Base-by-base conservation (phyloP, 64 coral and sea anemone genomes). In the Actinia tenebrosa region DNA sequence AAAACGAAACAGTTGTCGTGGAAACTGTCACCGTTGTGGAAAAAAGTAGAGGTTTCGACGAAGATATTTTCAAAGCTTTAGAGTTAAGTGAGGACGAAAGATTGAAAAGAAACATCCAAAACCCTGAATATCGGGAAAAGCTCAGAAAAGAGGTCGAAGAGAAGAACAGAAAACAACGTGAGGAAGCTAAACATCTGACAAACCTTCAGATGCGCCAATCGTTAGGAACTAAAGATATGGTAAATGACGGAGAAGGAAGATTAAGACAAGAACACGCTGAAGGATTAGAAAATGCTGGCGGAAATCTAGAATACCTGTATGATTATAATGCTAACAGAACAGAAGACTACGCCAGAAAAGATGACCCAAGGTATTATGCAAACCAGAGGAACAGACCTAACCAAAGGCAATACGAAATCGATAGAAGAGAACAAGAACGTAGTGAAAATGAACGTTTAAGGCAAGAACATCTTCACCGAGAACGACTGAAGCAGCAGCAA, bases 141-240 rank as follows among this genome's bases (percentile, higher is more conserved):
- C 78, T 93, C 20, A 89, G 94, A 30, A 97, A 93, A 22, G 94
- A 97, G 72, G 83, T 97, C 26, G 92, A 93, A 78, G 91, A 97
- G 69, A 90, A 92, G 56, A 97, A 97, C 77, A 85, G 92, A 10
- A 97, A 93, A 69, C 94, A 97, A 56, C 88, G 91, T 16, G 91
- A 97, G 78, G 89, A 89, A 14, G 81, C 94, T 0, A 89, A 89
- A 30, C 91, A 97, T 64, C 84, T 97, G 2, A 78, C 91, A 69
- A 89, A 80, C 22, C 60, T 91, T n/a, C 91, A 93, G 55, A 93
- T 92, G 91, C 88, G 91, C 18, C 77, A 71, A 3, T 86, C 94
- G 0, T n/a, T 90, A 52, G 88, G 61, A 23, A 63, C 85, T 42
- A 89, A 91, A 7, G 94, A 88, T 53, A 1, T 81, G 17, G 5